These are phyloP conservation scores for Cydia amplana DNA, from an alignment of 1,140 invertebrate genomes.

Conservation along the genomic window DNA sequence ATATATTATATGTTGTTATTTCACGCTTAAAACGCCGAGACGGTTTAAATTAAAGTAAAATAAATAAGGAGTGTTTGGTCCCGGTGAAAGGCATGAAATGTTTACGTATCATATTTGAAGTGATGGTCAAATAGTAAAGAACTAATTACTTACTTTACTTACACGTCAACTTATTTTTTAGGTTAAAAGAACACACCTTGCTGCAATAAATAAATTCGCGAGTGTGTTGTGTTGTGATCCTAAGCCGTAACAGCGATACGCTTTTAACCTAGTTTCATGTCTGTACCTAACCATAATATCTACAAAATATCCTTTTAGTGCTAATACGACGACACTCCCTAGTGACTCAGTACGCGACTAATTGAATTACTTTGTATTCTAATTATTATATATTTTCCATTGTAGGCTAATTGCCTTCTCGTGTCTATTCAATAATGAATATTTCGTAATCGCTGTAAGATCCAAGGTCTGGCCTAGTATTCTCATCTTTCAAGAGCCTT, in stretches of 20 bases:
- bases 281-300: conserved; percentile 42
- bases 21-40: background rate
- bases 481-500: background rate
- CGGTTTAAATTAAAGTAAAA: background rate
- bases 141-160: background rate
- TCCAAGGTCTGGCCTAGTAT: background rate
- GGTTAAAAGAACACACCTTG: conserved; percentile 8
- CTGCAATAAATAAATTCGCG: background rate
- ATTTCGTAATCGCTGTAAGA: background rate
- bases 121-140: no score
- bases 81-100: no score
- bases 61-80: no score
- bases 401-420: background rate
- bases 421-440: background rate
- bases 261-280: conserved; percentile 61
- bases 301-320: conserved; percentile 56
- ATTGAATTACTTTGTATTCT: conserved; percentile 44
- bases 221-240: conserved; percentile 25
- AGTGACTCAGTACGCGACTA: conserved; percentile 46
- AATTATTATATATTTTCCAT: conserved; percentile 11
- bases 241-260: conserved; percentile 55
- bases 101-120: no score
- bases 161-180: background rate
- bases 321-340: conserved; percentile 39
- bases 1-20: background rate